Percentiles rank a stretch among this genome's conserved stretches.
phyloP scores from a whole-genome alignment of 2,113 vertebrate genomes.

The Ageneiosus marmoratus region DNA sequence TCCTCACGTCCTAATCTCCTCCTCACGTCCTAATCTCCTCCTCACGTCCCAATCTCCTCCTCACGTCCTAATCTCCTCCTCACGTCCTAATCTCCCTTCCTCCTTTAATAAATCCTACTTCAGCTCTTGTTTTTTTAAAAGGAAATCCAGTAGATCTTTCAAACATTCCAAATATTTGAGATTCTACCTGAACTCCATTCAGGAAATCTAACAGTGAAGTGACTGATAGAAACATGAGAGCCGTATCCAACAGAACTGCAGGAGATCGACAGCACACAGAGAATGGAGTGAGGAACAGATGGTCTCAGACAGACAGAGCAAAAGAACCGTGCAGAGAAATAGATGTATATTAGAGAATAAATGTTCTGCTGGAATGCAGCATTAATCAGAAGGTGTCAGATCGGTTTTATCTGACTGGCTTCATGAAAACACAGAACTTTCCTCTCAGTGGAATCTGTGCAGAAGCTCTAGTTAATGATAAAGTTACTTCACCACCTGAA shows the following conservation, averaged over 20 bases:
- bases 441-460: background rate
- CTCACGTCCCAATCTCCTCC: background rate
- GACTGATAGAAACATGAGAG: slow-evolving; percentile 23
- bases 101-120: background rate
- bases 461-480: background rate
- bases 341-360: slow-evolving; percentile 10
- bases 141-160: background rate
- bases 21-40: background rate
- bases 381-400: slow-evolving; percentile 5
- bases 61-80: background rate
- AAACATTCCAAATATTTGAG: background rate
- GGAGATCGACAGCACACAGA: slow-evolving; percentile 60
- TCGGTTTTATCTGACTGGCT: background rate
- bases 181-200: background rate
- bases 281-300: slow-evolving; percentile 61
- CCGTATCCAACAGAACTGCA: slow-evolving; percentile 56
- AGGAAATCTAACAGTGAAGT: background rate
- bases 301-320: slow-evolving; percentile 55
- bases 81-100: background rate
- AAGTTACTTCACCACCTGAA: background rate
- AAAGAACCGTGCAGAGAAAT: slow-evolving; percentile 27
- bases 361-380: background rate
- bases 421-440: background rate
- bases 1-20: too few species aligned
- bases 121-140: background rate